Conservation (phyloP, 2,113 vertebrate genomes). For the Dipodomys merriami region DNA sequence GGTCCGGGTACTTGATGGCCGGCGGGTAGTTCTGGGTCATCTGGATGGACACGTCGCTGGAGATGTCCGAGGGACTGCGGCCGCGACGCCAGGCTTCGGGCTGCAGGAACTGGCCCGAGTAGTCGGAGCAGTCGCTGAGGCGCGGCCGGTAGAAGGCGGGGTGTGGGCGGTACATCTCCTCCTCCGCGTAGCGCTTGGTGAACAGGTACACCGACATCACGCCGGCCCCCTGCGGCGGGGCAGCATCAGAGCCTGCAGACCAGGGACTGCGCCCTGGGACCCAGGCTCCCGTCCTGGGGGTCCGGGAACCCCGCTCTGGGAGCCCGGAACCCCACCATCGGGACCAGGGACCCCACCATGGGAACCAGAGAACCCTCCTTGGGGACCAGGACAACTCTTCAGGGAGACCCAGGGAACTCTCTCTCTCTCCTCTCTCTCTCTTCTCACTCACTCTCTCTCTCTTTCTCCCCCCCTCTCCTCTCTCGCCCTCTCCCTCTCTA, state of each 20-base stretch:
- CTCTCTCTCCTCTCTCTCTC: no score
- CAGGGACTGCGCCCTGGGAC: no score
- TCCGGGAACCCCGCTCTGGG: background rate
- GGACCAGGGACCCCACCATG: no score
- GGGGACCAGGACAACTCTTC: no score
- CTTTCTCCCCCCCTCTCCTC: no score
- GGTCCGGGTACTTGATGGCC: conserved; percentile 93
- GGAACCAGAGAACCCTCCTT: background rate
- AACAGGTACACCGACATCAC: conserved; percentile 97
- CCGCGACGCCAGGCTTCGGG: conserved; percentile 93
- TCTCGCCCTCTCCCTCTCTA: no score
- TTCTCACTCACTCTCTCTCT: no score
- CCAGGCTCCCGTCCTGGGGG: background rate
- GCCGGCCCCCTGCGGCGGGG: conserved; percentile 90
- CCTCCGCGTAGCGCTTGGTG: conserved; percentile 95
- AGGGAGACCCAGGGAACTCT: no score
- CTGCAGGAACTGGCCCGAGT: conserved; percentile 94
- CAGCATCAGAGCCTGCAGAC: background rate
- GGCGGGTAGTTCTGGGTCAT: conserved; percentile 92
- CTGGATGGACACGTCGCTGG: conserved; percentile 95
- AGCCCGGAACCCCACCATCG: no score
- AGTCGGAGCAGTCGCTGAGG: conserved; percentile 94
- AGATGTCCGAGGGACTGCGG: conserved; percentile 92
- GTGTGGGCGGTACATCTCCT: conserved; percentile 95
- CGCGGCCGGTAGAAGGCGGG: conserved; percentile 94